Conservation (phyloP, 2,888 invertebrate genomes). For the Noctua janthina region DNA sequence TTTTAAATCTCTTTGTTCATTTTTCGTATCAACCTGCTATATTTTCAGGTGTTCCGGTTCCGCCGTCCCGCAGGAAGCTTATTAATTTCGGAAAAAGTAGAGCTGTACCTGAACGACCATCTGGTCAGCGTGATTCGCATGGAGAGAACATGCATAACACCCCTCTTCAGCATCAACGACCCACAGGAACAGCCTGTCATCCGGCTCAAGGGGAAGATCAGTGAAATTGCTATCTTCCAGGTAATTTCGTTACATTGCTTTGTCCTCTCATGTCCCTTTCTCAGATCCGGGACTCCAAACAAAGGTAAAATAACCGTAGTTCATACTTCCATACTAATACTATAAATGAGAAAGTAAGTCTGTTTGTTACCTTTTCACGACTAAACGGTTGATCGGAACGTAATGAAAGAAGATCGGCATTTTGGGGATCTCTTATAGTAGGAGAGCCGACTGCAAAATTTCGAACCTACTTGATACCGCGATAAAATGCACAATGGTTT, state of each 20-base stretch:
- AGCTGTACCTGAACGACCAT: slow-evolving; percentile 70
- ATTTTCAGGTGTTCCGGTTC: slow-evolving; percentile 75
- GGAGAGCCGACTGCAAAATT: too few species aligned
- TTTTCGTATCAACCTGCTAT: neutral
- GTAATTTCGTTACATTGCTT: slow-evolving; percentile 11
- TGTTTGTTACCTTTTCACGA: too few species aligned
- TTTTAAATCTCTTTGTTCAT: neutral
- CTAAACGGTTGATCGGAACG: too few species aligned
- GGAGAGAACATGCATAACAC: slow-evolving; percentile 74
- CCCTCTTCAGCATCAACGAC: slow-evolving; percentile 74
- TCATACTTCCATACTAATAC: too few species aligned
- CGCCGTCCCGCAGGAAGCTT: slow-evolving; percentile 71
- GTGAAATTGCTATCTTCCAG: neutral
- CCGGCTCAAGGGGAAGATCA: slow-evolving; percentile 71
- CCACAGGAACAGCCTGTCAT: slow-evolving; percentile 69
- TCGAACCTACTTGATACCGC: too few species aligned
- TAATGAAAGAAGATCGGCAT: too few species aligned
- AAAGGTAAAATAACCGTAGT: neutral
- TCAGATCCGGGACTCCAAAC: neutral
- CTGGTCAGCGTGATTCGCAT: slow-evolving; percentile 74
- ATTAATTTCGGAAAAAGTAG: slow-evolving; percentile 75
- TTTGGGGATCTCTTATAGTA: too few species aligned
- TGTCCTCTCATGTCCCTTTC: too few species aligned
- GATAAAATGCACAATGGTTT: too few species aligned
- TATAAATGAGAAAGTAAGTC: too few species aligned